These are phyloP conservation scores for Drosophila ogumai DNA, from an alignment of 1,140 invertebrate genomes.

Conservation along the genomic window DNA sequence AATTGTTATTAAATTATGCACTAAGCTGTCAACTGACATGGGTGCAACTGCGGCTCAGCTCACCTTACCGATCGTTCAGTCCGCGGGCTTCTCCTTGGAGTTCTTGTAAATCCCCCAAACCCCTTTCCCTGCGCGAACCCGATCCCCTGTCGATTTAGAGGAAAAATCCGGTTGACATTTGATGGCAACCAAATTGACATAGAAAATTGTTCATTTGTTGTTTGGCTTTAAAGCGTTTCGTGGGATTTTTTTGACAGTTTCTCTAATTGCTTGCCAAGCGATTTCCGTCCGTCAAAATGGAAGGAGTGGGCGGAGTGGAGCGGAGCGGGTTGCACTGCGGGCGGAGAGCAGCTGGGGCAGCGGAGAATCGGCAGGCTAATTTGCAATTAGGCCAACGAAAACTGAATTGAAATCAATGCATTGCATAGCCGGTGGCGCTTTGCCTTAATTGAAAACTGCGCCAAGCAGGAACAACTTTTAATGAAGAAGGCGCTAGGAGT, in stretches of 20 bases:
- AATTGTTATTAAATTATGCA: constrained; percentile 76
- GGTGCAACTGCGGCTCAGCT: constrained; percentile 52
- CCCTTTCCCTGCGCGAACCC: neutral
- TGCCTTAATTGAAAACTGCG: constrained; percentile 72
- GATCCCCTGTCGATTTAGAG: constrained; percentile 42
- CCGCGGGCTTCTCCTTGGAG: neutral
- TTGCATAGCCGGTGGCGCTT: constrained; percentile 53
- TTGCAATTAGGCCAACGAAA: constrained; percentile 70
- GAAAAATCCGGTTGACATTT: constrained; percentile 63
- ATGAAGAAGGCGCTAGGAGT: constrained; percentile 50
- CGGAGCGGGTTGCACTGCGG: neutral
- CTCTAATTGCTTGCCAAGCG: constrained; percentile 71
- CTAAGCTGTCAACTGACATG: constrained; percentile 81
- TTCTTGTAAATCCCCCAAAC: neutral
- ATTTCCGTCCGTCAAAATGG: constrained; percentile 56
- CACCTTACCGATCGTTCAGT: constrained; percentile 10
- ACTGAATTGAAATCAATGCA: constrained; percentile 73
- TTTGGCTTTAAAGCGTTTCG: constrained; percentile 51
- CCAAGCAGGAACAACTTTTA: constrained; percentile 70
- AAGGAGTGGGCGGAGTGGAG: neutral
- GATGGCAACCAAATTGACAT: constrained; percentile 72
- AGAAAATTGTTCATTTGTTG: constrained; percentile 57
- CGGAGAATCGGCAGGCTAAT: constrained; percentile 47
- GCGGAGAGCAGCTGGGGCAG: neutral
- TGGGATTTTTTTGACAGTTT: constrained; percentile 63